phyloP scores from a whole-genome alignment of 2,888 invertebrate species.

The Standfussiana lucernea region DNA sequence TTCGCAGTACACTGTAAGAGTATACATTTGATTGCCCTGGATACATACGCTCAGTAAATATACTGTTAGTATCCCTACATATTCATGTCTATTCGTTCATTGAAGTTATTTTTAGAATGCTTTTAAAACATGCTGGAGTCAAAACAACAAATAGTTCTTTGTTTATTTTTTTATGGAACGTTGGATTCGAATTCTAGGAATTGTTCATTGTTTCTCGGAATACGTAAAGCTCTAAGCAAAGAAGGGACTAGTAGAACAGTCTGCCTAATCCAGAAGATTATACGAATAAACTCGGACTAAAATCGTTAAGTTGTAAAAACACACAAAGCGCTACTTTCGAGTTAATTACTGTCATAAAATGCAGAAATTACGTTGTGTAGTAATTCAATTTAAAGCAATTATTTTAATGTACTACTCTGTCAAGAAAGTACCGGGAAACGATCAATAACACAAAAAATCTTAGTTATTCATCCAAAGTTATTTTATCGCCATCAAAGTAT shows the following conservation, averaged over 20 bases:
- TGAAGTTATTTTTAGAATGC: slow-evolving; percentile 51
- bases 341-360: slow-evolving; percentile 48
- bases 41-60: background rate
- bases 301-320: slow-evolving; percentile 34
- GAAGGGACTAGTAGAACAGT: slow-evolving; percentile 1
- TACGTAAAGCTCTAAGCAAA: slow-evolving; percentile 40
- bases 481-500: no score
- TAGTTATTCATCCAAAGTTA: no score
- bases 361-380: slow-evolving; percentile 34
- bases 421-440: no score
- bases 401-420: slow-evolving; percentile 45
- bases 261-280: slow-evolving; percentile 32
- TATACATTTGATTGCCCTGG: background rate
- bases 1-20: background rate
- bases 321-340: slow-evolving; percentile 31
- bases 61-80: background rate
- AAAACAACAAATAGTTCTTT: slow-evolving; percentile 47
- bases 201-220: slow-evolving; percentile 51
- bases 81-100: slow-evolving; percentile 17
- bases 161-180: slow-evolving; percentile 50
- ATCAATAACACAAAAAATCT: no score
- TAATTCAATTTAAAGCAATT: slow-evolving; percentile 55
- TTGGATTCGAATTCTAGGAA: slow-evolving; percentile 47
- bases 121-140: slow-evolving; percentile 41
- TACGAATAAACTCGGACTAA: background rate